These are phyloP conservation scores for Potamarius usumacintae DNA, from an alignment of 2,113 vertebrate species.

Conservation along the genomic window DNA sequence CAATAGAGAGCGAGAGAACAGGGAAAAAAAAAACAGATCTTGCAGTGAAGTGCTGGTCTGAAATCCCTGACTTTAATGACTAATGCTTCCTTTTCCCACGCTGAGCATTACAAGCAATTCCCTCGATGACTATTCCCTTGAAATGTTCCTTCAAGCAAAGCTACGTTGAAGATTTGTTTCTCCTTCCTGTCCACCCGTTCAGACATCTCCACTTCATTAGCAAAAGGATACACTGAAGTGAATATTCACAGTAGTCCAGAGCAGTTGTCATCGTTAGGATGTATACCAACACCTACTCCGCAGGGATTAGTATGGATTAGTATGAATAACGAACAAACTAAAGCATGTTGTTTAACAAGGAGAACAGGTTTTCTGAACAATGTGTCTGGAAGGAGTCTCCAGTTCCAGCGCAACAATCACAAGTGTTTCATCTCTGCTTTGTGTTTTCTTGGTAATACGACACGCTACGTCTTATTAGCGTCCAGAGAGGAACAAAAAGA, in stretches of 20 bases:
- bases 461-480: no score
- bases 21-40: background rate
- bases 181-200: background rate
- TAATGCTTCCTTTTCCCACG: slow-evolving; percentile 19
- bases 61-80: slow-evolving; percentile 15
- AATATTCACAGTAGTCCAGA: background rate
- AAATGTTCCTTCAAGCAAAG: background rate
- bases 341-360: background rate
- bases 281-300: background rate
- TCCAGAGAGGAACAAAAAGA: background rate
- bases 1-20: background rate
- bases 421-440: background rate
- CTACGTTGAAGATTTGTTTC: background rate
- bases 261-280: no score
- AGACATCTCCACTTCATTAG: background rate
- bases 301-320: background rate
- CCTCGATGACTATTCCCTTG: slow-evolving; percentile 4
- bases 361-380: background rate
- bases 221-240: background rate
- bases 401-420: background rate
- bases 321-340: background rate
- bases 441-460: background rate
- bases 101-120: slow-evolving; percentile 7
- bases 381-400: background rate
- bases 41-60: slow-evolving; percentile 5